Percentiles rank a stretch among this genome's conserved stretches.
Conservation (phyloP, 2,888 invertebrate species). For the Ochropleura plecta region DNA sequence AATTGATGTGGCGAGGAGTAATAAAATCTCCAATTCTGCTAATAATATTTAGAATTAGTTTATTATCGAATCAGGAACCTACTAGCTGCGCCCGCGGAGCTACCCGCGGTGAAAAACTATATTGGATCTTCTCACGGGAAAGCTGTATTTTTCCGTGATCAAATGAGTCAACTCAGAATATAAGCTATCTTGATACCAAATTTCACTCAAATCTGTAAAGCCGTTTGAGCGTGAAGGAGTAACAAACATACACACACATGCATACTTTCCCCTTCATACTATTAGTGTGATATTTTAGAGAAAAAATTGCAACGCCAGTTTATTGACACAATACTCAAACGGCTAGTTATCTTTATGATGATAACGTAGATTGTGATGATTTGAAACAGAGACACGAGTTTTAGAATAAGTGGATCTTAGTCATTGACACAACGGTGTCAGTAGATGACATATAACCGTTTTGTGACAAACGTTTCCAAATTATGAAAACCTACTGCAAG, state of each 20-base stretch:
- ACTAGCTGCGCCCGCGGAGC: too few relatives aligned
- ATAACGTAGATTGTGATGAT: conserved; percentile 10
- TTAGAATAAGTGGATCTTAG: background rate
- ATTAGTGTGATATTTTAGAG: background rate
- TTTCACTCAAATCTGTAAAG: too few relatives aligned
- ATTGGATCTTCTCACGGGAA: too few relatives aligned
- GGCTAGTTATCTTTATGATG: conserved; percentile 1
- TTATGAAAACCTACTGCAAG: background rate
- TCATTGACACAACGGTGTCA: background rate
- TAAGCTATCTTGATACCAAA: too few relatives aligned
- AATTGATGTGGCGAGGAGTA: conserved; percentile 25
- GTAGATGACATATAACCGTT: background rate
- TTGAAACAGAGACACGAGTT: conserved; percentile 9
- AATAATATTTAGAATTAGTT: conserved; percentile 2
- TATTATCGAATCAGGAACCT: conserved; percentile 2
- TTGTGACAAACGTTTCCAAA: background rate
- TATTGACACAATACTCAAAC: conserved; percentile 1
- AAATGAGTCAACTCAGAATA: too few relatives aligned
- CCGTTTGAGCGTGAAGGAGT: too few relatives aligned
- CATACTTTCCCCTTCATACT: too few relatives aligned
- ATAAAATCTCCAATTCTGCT: background rate
- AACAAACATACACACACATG: too few relatives aligned
- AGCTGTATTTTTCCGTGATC: too few relatives aligned
- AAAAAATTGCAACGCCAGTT: conserved; percentile 5
- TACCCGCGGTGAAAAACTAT: too few relatives aligned